Conservation (phyloP, 2,797 vertebrate genomes). For the Notolabrus celidotus region DNA sequence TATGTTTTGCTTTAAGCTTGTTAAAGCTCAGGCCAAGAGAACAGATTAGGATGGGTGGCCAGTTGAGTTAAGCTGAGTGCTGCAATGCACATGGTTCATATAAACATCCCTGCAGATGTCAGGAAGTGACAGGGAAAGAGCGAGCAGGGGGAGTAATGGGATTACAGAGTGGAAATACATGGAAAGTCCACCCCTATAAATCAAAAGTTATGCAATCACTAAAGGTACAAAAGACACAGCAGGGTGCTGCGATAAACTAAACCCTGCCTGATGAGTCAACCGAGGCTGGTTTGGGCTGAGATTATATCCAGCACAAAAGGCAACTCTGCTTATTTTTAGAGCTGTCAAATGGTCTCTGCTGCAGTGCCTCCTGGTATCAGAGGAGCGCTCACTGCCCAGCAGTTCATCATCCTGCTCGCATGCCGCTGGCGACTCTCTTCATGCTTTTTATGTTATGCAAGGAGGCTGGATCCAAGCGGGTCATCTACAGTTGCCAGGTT, state of each 20-base stretch:
- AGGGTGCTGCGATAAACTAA: conserved; percentile 35
- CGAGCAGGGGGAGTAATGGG: background rate
- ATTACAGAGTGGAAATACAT: conserved; percentile 43
- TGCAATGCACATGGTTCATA: conserved; percentile 52
- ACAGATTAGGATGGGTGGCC: conserved; percentile 68
- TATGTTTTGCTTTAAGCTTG: conserved; percentile 63
- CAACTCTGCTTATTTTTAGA: conserved; percentile 64
- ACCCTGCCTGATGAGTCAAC: conserved; percentile 47
- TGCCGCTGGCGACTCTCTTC: conserved; percentile 57
- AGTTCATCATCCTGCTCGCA: conserved; percentile 47
- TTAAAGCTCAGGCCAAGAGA: conserved; percentile 61
- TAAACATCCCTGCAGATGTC: conserved; percentile 60
- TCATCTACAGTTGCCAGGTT: conserved; percentile 60
- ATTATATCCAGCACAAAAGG: conserved; percentile 39
- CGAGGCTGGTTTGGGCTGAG: conserved; percentile 17
- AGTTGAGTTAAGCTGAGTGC: conserved; percentile 61
- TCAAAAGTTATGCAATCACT: conserved; percentile 48
- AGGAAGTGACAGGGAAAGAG: conserved; percentile 41
- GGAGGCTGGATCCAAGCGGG: conserved; percentile 47
- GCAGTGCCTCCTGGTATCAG: conserved; percentile 60
- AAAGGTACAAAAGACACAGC: conserved; percentile 36
- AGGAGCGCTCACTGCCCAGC: conserved; percentile 28
- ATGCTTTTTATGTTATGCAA: conserved; percentile 63
- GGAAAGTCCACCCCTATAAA: conserved; percentile 36
- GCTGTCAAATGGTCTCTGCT: conserved; percentile 51